These are phyloP conservation scores for Holacanthella duospinosa DNA, from an alignment of 2,888 invertebrate genomes.

Conservation along the genomic window DNA sequence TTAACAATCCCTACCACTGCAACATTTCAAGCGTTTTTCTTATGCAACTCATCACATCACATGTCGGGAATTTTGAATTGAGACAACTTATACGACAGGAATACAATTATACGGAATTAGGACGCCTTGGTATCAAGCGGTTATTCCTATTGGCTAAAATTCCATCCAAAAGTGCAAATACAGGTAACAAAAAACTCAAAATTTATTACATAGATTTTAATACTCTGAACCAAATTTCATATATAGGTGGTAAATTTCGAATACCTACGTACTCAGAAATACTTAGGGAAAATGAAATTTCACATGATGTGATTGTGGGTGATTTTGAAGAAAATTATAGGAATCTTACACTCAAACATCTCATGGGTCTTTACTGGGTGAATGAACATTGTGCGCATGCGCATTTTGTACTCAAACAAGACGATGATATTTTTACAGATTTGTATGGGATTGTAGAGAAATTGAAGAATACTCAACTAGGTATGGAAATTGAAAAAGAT, in stretches of 20 bases:
- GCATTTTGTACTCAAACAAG: constrained; percentile 63
- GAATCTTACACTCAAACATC: constrained; percentile 70
- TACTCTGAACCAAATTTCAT: too few species aligned
- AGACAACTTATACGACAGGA: neutral
- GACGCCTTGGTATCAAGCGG: neutral
- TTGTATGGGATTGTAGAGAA: constrained; percentile 47
- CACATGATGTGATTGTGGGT: constrained; percentile 63
- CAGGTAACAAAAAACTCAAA: too few species aligned
- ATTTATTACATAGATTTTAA: too few species aligned
- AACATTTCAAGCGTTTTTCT: neutral
- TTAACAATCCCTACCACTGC: too few species aligned
- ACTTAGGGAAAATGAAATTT: constrained; percentile 49
- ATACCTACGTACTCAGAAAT: constrained; percentile 13
- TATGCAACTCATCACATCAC: neutral
- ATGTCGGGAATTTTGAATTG: neutral
- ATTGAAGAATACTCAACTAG: neutral
- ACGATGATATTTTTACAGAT: constrained; percentile 68
- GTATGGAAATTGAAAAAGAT: neutral
- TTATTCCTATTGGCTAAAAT: neutral
- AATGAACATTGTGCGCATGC: constrained; percentile 51
- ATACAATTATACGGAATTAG: neutral
- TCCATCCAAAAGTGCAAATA: neutral
- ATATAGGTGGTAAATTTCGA: neutral
- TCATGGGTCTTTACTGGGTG: constrained; percentile 71
- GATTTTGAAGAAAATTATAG: constrained; percentile 64